Base-by-base conservation (phyloP, 2,888 invertebrate species). In the Acanthoscelides obtectus region DNA sequence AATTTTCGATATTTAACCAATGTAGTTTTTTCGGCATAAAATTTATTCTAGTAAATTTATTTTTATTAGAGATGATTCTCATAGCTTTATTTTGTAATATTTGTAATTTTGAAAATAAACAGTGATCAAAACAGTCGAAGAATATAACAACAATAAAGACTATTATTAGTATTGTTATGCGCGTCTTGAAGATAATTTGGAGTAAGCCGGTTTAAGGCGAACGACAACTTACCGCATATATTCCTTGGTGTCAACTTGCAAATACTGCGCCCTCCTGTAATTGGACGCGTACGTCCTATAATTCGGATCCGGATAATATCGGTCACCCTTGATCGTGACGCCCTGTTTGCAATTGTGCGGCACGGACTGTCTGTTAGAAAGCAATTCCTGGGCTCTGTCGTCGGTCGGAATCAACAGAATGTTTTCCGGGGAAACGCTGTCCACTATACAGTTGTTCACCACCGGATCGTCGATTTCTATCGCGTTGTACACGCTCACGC, bases 401-500 rank as follows among this genome's bases (percentile, higher is more conserved):
- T 89, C 89, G 2, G 89, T 89, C 1, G 92, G 90, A 74, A 97
- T 93, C 22, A 98, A 87, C 72, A 97, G 86, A 27, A 95, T 88
- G 68, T 88, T 88, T 86, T 98, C 97, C 69, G 95, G 87, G 67
- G 85, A 84, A 12, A 88, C 79, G 81, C 91, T 92, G 87, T 98
- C 97, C 71, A 98, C 93, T 27, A 98, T 88, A 81, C 90, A 92
- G 87, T 98, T 98, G 77, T 91, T 90, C 0, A 97, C 91, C 19
- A 94, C 90, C 0, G 93, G 89, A 86, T 96, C 92, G 2, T 88
- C 84, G 71, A 95, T 90, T 73, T 90, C 89, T 71, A 98, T 87
- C 73, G 92, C 88, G 80, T 95, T 90, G 69, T 94, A 88, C 19
- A 97, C 86, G 72, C 88, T 88, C 0, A 79, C 72, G 80, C 87